phyloP scores from a whole-genome alignment of 2,888 invertebrate species.

The Eupsilia transversa region DNA sequence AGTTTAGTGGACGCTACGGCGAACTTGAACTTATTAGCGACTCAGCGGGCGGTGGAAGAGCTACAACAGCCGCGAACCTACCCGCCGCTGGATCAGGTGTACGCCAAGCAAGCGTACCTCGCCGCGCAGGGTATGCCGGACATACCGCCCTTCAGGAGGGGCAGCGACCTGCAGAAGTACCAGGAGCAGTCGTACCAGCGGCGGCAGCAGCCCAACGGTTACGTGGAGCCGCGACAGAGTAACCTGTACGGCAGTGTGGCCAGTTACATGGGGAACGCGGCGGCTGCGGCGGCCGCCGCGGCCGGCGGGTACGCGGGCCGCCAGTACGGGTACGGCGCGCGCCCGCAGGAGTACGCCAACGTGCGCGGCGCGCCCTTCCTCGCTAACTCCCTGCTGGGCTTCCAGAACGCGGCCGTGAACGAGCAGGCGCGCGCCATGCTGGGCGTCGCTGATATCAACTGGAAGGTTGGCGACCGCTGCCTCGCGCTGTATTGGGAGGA shows the following conservation, averaged over 20 bases:
- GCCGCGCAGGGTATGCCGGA: conserved; percentile 77
- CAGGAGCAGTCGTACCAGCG: conserved; percentile 80
- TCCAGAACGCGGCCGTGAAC: conserved; percentile 89
- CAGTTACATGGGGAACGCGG: conserved; percentile 55
- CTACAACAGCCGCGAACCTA: conserved; percentile 75
- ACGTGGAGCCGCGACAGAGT: conserved; percentile 79
- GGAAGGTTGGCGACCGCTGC: conserved; percentile 95
- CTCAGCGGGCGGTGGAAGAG: conserved; percentile 75
- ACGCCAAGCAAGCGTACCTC: conserved; percentile 65
- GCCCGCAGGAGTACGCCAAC: conserved; percentile 76
- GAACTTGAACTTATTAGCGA: conserved; percentile 78
- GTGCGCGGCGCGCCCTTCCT: conserved; percentile 83
- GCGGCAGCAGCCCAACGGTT: conserved; percentile 81
- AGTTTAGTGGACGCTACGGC: conserved; percentile 82
- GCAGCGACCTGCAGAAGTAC: conserved; percentile 77
- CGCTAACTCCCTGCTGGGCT: conserved; percentile 86
- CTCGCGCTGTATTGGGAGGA: conserved; percentile 98
- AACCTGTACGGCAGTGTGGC: conserved; percentile 59
- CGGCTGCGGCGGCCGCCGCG: conserved; percentile 52
- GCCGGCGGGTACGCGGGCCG: conserved; percentile 70
- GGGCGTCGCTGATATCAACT: conserved; percentile 90
- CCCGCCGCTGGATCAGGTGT: conserved; percentile 77
- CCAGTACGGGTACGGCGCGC: conserved; percentile 78
- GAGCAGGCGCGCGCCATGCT: conserved; percentile 89
- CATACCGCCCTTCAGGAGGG: conserved; percentile 77